These are phyloP conservation scores for Gobionotothen gibberifrons DNA, from an alignment of 2,797 vertebrate species.

Conservation along the genomic window DNA sequence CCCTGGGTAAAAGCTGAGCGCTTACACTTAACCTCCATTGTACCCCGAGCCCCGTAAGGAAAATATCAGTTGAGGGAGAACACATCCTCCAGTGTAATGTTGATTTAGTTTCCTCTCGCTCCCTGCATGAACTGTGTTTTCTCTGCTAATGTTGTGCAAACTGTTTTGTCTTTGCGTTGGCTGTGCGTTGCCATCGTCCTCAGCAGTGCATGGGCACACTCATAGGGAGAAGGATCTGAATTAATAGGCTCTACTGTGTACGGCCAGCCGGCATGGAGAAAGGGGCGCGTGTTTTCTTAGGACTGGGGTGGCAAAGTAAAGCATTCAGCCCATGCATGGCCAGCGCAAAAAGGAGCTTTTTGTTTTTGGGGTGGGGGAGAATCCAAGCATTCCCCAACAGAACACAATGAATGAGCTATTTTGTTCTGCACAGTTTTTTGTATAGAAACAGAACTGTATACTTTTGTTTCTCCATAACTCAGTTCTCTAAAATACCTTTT, in stretches of 20 bases:
- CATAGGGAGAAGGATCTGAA: slow-evolving; percentile 83
- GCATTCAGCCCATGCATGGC: slow-evolving; percentile 93
- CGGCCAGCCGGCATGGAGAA: slow-evolving; percentile 90
- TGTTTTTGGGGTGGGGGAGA: slow-evolving; percentile 92
- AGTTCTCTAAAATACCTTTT: not conserved
- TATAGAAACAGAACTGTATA: slow-evolving; percentile 89
- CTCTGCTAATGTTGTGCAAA: slow-evolving; percentile 94
- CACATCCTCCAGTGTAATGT: slow-evolving; percentile 85
- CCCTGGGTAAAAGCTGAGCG: slow-evolving; percentile 43
- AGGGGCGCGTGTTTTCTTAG: slow-evolving; percentile 97
- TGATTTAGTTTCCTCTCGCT: slow-evolving; percentile 82
- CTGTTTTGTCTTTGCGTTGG: slow-evolving; percentile 98
- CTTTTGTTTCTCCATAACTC: slow-evolving; percentile 83
- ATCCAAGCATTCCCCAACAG: slow-evolving; percentile 90
- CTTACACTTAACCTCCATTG: slow-evolving; percentile 73
- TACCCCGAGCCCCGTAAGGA: slow-evolving; percentile 54
- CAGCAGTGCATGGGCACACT: slow-evolving; percentile 82
- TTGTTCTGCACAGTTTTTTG: slow-evolving; percentile 87
- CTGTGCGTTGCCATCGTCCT: slow-evolving; percentile 89
- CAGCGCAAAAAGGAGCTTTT: slow-evolving; percentile 92
- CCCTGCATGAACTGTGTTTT: slow-evolving; percentile 79
- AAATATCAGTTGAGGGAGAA: slow-evolving; percentile 80
- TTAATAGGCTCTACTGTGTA: slow-evolving; percentile 95
- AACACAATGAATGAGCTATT: slow-evolving; percentile 96
- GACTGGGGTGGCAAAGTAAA: slow-evolving; percentile 98